Base-by-base conservation (phyloP, 2,797 vertebrate species). In the Numenius phaeopus region DNA sequence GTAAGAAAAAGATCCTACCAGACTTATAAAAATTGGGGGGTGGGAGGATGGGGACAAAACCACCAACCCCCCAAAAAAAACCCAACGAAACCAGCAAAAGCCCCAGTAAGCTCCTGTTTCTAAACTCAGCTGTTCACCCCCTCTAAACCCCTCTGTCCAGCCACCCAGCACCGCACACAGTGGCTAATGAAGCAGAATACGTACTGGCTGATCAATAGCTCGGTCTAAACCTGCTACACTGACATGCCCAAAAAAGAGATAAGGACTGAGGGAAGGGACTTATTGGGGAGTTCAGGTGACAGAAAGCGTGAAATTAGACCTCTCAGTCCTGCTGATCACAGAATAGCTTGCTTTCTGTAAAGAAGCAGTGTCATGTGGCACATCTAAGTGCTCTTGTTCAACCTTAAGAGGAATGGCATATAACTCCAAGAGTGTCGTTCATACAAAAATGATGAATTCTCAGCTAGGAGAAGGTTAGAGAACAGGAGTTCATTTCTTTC, bases 81-180 rank as follows among this genome's bases (percentile, higher is more conserved):
- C 2, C 20, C 19, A 62, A 21, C 1, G 11, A 46, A 76, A 20
- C 8, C 46, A 83, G 27, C 5, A 16, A 19, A 30, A 59, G 32
- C 10, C 62, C 20, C 50, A 19, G 24, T 1, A 22, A 79, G 55
- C 34, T 24, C 39, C 32, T 4, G 1, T 4, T 40, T 59, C 44
- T 26, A 3, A 71, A 15, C 8, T 26, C 32, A 24, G 55, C 29
- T 59, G 34, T 42, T 16, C 5, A 12, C 10, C 23, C 42, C 24
- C 46, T 40, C 32, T 3, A 19, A 57, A 39, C 5, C 16, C 18
- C 27, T 34, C 29, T 6, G 23, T 39, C 23, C 32, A 40, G 5
- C 15, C 47, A 12, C 0, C 7, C 50, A 18, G 61, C 39, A 4
- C 1, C 1, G 39, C 27, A 3, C n/a, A 11, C 1, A 0, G 39